A percentile compares a stretch with the other conserved stretches of the same genome.
Evolutionary conservation across 2,797 vertebrate species (phyloP).

Genomic region (Acanthurus tractus): DNA sequence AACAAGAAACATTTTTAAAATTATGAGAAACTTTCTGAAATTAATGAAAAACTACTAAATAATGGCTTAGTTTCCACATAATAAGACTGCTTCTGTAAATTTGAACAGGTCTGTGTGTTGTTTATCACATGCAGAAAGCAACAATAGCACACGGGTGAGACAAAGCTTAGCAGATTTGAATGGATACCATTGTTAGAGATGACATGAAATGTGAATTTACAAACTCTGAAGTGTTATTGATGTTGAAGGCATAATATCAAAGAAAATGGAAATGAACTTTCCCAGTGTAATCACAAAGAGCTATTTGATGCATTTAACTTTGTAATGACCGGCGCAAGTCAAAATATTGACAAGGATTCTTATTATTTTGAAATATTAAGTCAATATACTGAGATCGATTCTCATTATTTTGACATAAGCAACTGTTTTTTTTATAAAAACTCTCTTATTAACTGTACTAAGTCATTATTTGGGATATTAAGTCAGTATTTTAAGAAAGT

Average conservation of each 20-base stretch:
- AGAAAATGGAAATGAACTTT: background rate
- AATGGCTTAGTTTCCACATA: background rate
- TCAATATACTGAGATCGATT: no score
- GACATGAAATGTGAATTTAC: background rate
- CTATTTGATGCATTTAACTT: no score
- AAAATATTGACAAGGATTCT: no score
- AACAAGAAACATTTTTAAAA: background rate
- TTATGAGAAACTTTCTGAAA: background rate
- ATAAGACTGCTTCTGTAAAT: background rate
- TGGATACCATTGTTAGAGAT: background rate
- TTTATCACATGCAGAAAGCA: background rate
- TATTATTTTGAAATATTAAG: no score
- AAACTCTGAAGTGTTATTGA: background rate
- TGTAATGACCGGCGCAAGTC: no score
- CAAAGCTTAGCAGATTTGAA: background rate
- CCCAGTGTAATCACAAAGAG: background rate
- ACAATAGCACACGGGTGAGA: background rate
- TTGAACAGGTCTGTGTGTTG: background rate
- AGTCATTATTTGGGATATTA: background rate
- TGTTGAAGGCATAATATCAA: background rate
- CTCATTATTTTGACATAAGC: no score
- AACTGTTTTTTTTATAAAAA: no score
- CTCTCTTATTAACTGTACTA: no score
- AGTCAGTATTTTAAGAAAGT: background rate
- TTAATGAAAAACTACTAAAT: background rate